Base-by-base conservation (phyloP, 2,888 invertebrate genomes). In the Drosophila recens region DNA sequence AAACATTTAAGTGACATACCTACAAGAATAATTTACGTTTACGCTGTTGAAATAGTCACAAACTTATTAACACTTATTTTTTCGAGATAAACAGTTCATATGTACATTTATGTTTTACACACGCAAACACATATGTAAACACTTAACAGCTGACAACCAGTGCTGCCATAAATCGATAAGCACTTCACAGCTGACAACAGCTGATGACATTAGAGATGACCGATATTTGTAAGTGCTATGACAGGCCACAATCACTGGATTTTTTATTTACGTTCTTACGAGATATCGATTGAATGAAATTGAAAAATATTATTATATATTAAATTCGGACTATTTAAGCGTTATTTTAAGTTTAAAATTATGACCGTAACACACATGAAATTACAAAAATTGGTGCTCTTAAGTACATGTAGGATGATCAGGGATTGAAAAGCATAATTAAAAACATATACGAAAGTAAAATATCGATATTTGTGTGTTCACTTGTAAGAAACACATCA, bases 141-240 rank as follows among this genome's bases (percentile, higher is more conserved):
- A 71, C 30, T 51, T 33, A 64, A 67, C 78, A 75, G 75, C 75
- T 75, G 75, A 67, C 48, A 53, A 42, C 52, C 17, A 17, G 17
- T 17, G 17, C 17, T 17, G 17, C 17, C 17, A 17, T 17, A 17
- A 17, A 17, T 17, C 17, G 17, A 17, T 63, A 75, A 71, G 71
- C 62, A 71, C 30, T 51, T 33, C 61, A 67, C 78, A 75, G 75
- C 75, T 75, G 75, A 67, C 48, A 53, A 42, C 52, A 76, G 67
- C 64, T 72, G 64, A 72, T 72, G 61, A 40, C 59, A 61, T 67
- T 75, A 43, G 73, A 8, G 67, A 65, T 67, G 73, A 10, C 17
- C 56, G 34, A 36, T 45, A 59, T 33, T 36, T 27, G 52, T 10
- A 9, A 40, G 5, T 38, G 30, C 17, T 59, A 4, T 15, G 40